Percentiles rank a stretch among this genome's conserved stretches.
These are phyloP conservation scores for Phyto melanocephala DNA, from an alignment of 2,888 invertebrate species.

Conservation along the genomic window DNA sequence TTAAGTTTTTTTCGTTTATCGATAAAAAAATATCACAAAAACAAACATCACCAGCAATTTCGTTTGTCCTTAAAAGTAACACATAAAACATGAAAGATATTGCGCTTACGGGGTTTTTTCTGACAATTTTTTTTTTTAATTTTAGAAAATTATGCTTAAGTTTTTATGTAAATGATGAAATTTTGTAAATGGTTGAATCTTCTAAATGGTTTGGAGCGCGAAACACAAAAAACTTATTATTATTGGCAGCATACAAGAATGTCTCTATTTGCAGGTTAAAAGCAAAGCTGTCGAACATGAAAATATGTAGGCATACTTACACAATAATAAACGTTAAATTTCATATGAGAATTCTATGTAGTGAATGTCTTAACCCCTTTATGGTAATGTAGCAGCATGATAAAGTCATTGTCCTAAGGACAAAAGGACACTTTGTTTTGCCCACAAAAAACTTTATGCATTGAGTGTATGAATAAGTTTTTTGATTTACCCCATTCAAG, in stretches of 20 bases:
- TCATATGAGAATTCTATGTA: constrained; percentile 42
- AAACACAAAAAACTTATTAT: constrained; percentile 12
- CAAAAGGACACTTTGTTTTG: constrained; percentile 71
- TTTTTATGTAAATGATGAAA: not conserved
- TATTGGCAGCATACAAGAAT: too few species aligned
- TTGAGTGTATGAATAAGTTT: not conserved
- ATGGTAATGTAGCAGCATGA: constrained; percentile 74
- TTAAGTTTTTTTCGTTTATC: not conserved
- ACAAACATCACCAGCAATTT: constrained; percentile 42
- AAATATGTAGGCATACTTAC: not conserved
- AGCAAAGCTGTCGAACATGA: not conserved
- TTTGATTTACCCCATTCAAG: constrained; percentile 36
- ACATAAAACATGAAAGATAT: constrained; percentile 58
- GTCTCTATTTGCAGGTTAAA: too few species aligned
- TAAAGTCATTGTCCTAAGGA: constrained; percentile 75
- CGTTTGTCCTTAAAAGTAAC: constrained; percentile 24
- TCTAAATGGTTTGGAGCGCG: not conserved
- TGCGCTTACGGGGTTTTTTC: constrained; percentile 45
- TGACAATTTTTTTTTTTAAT: not conserved
- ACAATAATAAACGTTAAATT: constrained; percentile 25
- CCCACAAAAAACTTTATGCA: not conserved
- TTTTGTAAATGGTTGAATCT: not conserved
- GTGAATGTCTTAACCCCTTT: constrained; percentile 76
- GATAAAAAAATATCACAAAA: not conserved
- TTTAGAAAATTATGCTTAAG: not conserved